Percentiles rank a stretch among this genome's conserved stretches.
These are phyloP conservation scores for Halisarca cf. caerulea DNA, from an alignment of 37 sponge, comb jelly and placozoan genomes.

Conservation along the genomic window DNA sequence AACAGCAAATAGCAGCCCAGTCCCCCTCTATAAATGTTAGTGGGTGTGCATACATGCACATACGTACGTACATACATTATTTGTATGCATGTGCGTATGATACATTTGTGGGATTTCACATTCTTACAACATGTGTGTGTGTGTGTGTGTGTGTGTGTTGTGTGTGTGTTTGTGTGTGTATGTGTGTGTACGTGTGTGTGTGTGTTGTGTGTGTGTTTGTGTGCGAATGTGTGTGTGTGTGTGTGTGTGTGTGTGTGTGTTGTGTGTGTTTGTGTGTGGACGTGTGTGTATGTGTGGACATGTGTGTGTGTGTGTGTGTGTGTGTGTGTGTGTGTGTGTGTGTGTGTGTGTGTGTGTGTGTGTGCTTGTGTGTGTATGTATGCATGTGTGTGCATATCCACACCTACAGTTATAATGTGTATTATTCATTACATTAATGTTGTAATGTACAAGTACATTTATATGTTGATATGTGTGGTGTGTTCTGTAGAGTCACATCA, in stretches of 20 bases:
- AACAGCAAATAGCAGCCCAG: slow-evolving; percentile 66
- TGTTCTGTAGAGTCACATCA: slow-evolving; percentile 34
- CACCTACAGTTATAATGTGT: neutral
- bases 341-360: slow-evolving; percentile 11
- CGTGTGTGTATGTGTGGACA: neutral
- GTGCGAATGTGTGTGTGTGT: neutral
- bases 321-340: slow-evolving; percentile 25
- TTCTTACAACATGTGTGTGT: no score
- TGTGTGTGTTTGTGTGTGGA: neutral
- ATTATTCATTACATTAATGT: no score
- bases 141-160: neutral
- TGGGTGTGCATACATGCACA: neutral
- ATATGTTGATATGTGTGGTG: no score
- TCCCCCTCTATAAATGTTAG: slow-evolving; percentile 55
- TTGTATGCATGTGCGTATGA: no score
- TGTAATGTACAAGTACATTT: no score
- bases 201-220: slow-evolving; percentile 22
- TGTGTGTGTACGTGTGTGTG: neutral
- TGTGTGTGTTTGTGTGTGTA: neutral
- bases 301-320: slow-evolving; percentile 2
- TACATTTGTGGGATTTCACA: no score
- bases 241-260: neutral
- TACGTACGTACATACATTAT: no score
- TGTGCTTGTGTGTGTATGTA: neutral
- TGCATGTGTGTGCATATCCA: neutral